These are phyloP conservation scores for Zaprionus lachaisei DNA, from an alignment of 1,140 invertebrate genomes.

Conservation along the genomic window DNA sequence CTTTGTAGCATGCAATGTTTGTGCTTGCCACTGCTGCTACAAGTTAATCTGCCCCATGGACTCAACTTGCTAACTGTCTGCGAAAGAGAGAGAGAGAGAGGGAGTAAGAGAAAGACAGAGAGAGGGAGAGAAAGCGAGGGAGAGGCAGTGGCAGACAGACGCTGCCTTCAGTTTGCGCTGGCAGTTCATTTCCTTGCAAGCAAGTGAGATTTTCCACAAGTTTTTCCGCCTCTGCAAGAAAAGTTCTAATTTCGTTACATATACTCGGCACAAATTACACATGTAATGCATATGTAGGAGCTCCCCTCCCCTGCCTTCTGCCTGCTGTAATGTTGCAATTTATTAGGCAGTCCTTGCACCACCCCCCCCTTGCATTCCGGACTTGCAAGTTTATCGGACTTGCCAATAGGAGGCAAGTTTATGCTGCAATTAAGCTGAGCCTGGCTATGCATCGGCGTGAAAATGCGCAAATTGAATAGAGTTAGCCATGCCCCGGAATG, in stretches of 20 bases:
- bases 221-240: constrained; percentile 42
- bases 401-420: constrained; percentile 75
- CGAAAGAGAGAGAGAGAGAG: neutral
- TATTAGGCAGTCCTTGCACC: constrained; percentile 59
- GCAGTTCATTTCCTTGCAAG: constrained; percentile 68
- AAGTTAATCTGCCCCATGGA: constrained; percentile 77
- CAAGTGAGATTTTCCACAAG: constrained; percentile 32
- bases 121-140: neutral
- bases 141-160: neutral
- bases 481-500: constrained; percentile 23
- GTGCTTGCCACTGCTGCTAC: constrained; percentile 55
- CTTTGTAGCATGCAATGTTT: constrained; percentile 50
- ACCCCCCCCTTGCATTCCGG: neutral
- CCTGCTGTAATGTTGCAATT: constrained; percentile 53
- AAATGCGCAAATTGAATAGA: constrained; percentile 64
- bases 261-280: constrained; percentile 73
- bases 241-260: constrained; percentile 78
- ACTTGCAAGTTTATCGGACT: constrained; percentile 64
- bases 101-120: neutral
- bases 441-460: constrained; percentile 20
- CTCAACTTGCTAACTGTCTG: constrained; percentile 72
- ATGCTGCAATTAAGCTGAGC: constrained; percentile 76
- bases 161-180: constrained; percentile 4
- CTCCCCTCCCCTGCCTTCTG: neutral
- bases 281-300: constrained; percentile 77